A percentile compares a stretch with the other conserved stretches of the same genome.
Evolutionary conservation across 2,113 vertebrate genomes (phyloP).

Genomic region (Onychorhynchus coronatus): DNA sequence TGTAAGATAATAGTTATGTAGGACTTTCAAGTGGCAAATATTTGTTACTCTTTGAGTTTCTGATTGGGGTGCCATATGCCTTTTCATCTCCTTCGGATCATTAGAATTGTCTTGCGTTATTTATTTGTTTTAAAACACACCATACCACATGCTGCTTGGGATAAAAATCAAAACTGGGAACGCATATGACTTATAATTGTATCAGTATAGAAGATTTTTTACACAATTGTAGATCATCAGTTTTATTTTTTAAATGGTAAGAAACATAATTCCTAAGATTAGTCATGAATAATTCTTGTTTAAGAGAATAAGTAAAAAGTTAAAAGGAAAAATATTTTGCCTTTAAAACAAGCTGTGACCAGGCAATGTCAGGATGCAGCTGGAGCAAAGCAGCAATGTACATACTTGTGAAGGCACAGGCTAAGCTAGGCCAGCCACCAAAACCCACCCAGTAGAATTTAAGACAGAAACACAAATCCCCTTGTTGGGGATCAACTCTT

Average conservation of each 20-base stretch:
- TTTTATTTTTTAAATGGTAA: not conserved
- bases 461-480: not conserved
- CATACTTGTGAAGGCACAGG: not conserved
- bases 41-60: not conserved
- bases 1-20: not conserved
- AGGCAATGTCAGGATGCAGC: not conserved
- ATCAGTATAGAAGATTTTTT: not conserved
- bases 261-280: not conserved
- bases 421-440: not conserved
- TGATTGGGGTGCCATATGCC: not conserved
- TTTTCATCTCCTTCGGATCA: not conserved
- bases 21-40: not conserved
- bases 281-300: not conserved
- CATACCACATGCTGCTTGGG: accelerated
- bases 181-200: not conserved
- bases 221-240: not conserved
- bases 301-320: not conserved
- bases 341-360: not conserved
- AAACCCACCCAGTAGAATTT: not conserved
- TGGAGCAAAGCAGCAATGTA: not conserved
- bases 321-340: not conserved
- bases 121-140: not conserved
- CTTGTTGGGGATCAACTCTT: not conserved
- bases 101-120: not conserved
- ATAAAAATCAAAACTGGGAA: not conserved